phyloP scores from a whole-genome alignment of 2,113 vertebrate species.

The Pterophyllum scalare region DNA sequence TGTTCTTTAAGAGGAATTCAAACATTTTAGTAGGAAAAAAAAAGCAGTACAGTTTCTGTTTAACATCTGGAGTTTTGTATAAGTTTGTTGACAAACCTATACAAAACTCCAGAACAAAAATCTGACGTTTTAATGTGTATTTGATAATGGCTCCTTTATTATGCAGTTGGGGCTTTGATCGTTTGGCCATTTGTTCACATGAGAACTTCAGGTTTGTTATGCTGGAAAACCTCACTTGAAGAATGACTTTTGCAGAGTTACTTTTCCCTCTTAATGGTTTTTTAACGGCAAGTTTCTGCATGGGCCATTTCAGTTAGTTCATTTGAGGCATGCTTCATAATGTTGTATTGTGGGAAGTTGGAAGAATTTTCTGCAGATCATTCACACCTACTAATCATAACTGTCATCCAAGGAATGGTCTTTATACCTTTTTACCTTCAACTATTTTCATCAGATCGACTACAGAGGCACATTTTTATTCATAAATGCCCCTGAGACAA shows the following conservation, averaged over 20 bases:
- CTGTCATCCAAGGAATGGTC: constrained; percentile 63
- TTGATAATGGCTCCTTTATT: constrained; percentile 64
- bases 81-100: neutral
- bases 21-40: neutral
- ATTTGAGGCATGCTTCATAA: constrained; percentile 60
- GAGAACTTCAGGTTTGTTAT: constrained; percentile 69
- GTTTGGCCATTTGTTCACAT: constrained; percentile 58
- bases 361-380: constrained; percentile 64
- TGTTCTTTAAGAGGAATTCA: neutral
- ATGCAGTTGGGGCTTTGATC: constrained; percentile 50
- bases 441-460: constrained; percentile 58
- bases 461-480: constrained; percentile 21
- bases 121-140: constrained; percentile 24
- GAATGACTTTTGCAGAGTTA: constrained; percentile 69
- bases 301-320: constrained; percentile 49
- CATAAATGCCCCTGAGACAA: constrained; percentile 24
- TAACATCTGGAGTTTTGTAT: neutral
- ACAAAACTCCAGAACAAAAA: neutral
- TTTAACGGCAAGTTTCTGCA: constrained; percentile 65
- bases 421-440: constrained; percentile 49
- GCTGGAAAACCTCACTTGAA: constrained; percentile 73
- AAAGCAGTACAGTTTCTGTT: neutral
- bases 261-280: constrained; percentile 68
- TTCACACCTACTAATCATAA: constrained; percentile 77
- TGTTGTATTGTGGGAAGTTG: constrained; percentile 59